Conservation (phyloP, 2,888 invertebrate genomes). For the Athalia cordata region DNA sequence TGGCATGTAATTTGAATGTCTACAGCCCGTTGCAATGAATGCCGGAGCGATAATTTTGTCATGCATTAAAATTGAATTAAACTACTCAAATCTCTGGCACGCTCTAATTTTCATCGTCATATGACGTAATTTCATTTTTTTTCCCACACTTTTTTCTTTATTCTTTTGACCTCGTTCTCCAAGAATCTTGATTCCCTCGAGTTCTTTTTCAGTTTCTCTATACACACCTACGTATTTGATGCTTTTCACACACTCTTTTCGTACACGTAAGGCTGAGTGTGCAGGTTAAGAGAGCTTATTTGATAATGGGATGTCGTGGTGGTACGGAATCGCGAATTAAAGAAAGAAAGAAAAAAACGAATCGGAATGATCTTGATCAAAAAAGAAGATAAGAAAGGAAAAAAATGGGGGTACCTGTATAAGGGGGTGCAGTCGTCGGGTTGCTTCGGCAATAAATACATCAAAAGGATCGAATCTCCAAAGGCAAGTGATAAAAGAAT, state of each 20-base stretch:
- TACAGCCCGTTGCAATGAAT: too few relatives aligned
- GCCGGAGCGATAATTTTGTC: too few relatives aligned
- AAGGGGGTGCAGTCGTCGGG: not conserved
- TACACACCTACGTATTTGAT: not conserved
- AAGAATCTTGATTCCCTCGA: not conserved
- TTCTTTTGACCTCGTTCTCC: not conserved
- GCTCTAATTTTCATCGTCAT: too few relatives aligned
- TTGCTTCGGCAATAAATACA: slow-evolving; percentile 38
- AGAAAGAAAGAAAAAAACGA: slow-evolving; percentile 22
- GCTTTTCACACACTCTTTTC: not conserved
- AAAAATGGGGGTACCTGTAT: slow-evolving; percentile 21
- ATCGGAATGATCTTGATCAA: slow-evolving; percentile 15
- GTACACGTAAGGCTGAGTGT: not conserved
- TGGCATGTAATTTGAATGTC: too few relatives aligned
- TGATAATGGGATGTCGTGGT: slow-evolving; percentile 24
- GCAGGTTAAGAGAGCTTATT: slow-evolving; percentile 20
- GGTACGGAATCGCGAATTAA: not conserved
- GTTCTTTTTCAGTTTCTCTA: not conserved
- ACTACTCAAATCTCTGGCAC: too few relatives aligned
- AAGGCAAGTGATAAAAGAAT: slow-evolving; percentile 35
- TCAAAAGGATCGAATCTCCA: slow-evolving; percentile 38
- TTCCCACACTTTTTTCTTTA: not conserved
- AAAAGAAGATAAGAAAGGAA: slow-evolving; percentile 30
- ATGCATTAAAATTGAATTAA: too few relatives aligned
- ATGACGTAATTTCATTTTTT: too few relatives aligned